phyloP scores from a whole-genome alignment of 1,140 invertebrate genomes.

The Leptonema lineaticorne region DNA sequence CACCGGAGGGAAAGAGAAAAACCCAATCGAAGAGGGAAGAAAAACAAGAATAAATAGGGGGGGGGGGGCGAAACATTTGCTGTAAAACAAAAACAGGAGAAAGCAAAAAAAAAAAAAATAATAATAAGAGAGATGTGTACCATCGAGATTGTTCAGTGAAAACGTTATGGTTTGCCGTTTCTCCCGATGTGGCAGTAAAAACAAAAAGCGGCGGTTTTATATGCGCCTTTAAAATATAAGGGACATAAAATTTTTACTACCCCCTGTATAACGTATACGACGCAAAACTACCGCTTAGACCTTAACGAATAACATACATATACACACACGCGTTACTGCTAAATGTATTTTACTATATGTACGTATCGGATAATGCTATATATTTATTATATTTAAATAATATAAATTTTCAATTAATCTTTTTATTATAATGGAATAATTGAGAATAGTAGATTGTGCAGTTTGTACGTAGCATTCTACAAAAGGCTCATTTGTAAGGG shows the following conservation, averaged over 20 bases:
- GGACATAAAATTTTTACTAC: constrained; percentile 29
- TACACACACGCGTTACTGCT: too few species aligned
- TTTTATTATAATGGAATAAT: background rate
- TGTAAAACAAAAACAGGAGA: constrained; percentile 1
- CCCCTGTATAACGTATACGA: constrained; percentile 4
- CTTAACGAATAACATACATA: background rate
- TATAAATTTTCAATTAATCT: background rate
- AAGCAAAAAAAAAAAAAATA: background rate
- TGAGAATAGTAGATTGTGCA: too few species aligned
- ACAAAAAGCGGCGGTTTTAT: constrained; percentile 32
- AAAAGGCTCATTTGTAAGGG: background rate
- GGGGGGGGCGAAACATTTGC: background rate
- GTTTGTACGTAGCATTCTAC: background rate
- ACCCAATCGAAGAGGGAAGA: too few species aligned
- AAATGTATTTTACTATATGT: too few species aligned
- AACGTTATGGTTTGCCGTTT: constrained; percentile 15
- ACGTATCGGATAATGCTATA: background rate
- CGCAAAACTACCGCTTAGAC: constrained; percentile 13
- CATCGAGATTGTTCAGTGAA: constrained; percentile 17
- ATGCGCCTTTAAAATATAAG: constrained; percentile 28
- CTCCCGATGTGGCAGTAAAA: constrained; percentile 26
- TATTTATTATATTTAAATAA: background rate
- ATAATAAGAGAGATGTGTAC: constrained; percentile 7
- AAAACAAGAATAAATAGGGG: background rate
- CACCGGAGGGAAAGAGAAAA: too few species aligned